Evolutionary conservation across 1,140 invertebrate species (phyloP).

Genomic region (Aporrectodea caliginosa): DNA sequence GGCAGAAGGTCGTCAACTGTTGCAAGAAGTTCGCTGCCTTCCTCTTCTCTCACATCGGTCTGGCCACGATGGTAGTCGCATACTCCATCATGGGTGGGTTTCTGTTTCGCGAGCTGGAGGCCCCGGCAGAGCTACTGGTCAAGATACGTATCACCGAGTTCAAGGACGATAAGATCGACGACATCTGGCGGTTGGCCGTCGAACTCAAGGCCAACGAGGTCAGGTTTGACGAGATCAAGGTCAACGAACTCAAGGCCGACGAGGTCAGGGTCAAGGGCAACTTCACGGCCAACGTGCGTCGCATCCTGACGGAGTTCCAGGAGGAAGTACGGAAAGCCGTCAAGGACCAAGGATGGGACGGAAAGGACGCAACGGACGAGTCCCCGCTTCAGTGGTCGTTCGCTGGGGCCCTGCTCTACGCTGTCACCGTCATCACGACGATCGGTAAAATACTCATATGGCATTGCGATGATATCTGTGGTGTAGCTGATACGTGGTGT

Average conservation of each 20-base stretch:
- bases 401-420: conserved; percentile 73
- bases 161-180: background rate
- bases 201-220: no score
- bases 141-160: background rate
- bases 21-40: conserved; percentile 80
- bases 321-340: conserved; percentile 27
- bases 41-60: conserved; percentile 90
- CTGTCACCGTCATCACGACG: conserved; percentile 77
- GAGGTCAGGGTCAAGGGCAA: no score
- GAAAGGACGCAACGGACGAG: conserved; percentile 63
- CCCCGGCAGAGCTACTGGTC: background rate
- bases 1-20: conserved; percentile 28
- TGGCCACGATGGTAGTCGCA: conserved; percentile 83
- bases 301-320: conserved; percentile 35
- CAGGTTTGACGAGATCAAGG: no score
- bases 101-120: conserved; percentile 67
- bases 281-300: background rate
- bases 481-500: no score
- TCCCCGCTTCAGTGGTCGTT: conserved; percentile 66
- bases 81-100: conserved; percentile 91
- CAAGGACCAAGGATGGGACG: conserved; percentile 60
- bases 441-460: no score
- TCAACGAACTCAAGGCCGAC: no score
- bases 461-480: no score
- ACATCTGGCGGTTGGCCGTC: background rate